Percentiles rank a stretch among this genome's conserved stretches.
Conservation (phyloP, 2,888 invertebrate species). For the Patella caerulea region DNA sequence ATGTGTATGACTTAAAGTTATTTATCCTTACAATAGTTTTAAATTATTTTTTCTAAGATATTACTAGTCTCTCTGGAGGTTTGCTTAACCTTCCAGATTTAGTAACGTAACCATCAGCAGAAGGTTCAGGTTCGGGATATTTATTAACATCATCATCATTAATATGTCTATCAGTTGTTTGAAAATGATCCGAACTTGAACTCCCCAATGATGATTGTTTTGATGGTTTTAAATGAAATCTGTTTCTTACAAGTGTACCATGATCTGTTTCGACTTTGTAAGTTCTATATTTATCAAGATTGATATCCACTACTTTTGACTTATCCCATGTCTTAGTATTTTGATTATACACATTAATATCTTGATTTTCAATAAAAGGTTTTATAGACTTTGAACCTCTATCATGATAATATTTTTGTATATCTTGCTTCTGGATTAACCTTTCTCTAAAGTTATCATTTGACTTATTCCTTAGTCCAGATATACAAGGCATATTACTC, state of each 20-base stretch:
- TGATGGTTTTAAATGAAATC: conserved; percentile 3
- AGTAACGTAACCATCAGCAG: not conserved
- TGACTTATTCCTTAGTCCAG: not conserved
- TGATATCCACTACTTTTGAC: not conserved
- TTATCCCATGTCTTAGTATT: conserved; percentile 1
- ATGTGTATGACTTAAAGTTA: too few species aligned
- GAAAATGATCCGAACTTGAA: too few species aligned
- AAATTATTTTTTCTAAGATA: too few species aligned
- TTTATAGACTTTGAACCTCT: not conserved
- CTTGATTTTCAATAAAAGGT: not conserved
- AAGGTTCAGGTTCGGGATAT: not conserved
- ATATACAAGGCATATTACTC: not conserved
- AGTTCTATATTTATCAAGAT: conserved; percentile 1
- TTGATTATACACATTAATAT: not conserved
- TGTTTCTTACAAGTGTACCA: not conserved
- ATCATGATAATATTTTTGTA: not conserved
- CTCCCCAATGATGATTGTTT: too few species aligned
- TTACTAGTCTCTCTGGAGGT: not conserved
- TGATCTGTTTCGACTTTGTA: not conserved
- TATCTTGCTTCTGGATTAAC: not conserved
- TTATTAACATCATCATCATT: not conserved
- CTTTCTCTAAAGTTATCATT: conserved; percentile 2
- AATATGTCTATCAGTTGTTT: not conserved
- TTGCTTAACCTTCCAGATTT: not conserved
- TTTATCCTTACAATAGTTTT: too few species aligned